These are phyloP conservation scores for Scomber japonicus DNA, from an alignment of 2,113 vertebrate genomes.

Conservation along the genomic window DNA sequence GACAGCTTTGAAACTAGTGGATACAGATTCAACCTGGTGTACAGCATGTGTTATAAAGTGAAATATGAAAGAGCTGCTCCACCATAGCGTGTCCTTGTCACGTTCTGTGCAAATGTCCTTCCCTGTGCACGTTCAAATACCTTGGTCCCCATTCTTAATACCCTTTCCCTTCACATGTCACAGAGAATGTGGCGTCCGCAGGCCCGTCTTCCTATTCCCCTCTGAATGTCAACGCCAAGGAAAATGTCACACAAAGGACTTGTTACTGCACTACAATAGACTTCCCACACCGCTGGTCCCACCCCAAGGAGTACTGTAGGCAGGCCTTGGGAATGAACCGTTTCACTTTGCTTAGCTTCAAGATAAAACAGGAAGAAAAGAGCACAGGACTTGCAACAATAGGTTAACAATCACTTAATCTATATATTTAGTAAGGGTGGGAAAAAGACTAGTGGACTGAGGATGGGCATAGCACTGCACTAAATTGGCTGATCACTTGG, in stretches of 20 bases:
- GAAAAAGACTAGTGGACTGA: constrained; percentile 19
- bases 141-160: constrained; percentile 76
- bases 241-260: constrained; percentile 85
- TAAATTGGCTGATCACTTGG: constrained; percentile 8
- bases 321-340: constrained; percentile 61
- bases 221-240: constrained; percentile 81
- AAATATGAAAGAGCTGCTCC: constrained; percentile 75
- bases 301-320: constrained; percentile 74
- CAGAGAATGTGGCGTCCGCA: constrained; percentile 67
- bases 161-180: constrained; percentile 83
- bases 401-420: constrained; percentile 82
- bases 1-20: constrained; percentile 50
- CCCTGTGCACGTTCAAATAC: constrained; percentile 70
- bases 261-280: constrained; percentile 80
- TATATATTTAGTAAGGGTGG: constrained; percentile 55
- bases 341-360: constrained; percentile 65
- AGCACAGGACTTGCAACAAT: constrained; percentile 79
- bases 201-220: constrained; percentile 79
- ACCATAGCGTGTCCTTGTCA: constrained; percentile 78
- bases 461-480: constrained; percentile 25
- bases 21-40: constrained; percentile 68
- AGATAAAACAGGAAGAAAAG: constrained; percentile 78
- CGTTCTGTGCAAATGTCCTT: constrained; percentile 79
- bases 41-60: constrained; percentile 69
- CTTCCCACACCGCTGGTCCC: constrained; percentile 72